A percentile compares a stretch with the other conserved stretches of the same genome.
Conservation (phyloP, 2,113 vertebrate species). For the Xenopus laevis region DNA sequence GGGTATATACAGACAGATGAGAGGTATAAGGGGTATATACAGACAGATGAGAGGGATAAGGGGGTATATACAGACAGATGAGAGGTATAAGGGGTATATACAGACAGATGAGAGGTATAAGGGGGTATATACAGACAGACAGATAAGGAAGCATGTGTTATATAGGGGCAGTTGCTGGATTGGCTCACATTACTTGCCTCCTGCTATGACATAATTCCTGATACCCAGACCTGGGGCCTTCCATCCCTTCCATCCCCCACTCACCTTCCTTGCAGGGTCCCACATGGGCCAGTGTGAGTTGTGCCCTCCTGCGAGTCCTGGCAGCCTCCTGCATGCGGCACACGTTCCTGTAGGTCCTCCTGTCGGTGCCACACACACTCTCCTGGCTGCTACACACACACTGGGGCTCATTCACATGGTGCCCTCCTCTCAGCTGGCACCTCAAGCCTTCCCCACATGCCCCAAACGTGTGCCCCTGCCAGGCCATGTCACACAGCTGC, state of each 20-base stretch:
- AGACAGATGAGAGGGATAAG: no score
- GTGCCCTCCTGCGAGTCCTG: slow-evolving; percentile 14
- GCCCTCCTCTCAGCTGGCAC: slow-evolving; percentile 48
- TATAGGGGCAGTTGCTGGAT: no score
- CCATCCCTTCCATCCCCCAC: neutral
- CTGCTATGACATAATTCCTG: no score
- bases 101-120: no score
- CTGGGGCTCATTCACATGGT: slow-evolving; percentile 30
- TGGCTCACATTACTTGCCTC: no score
- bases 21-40: no score
- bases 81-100: no score
- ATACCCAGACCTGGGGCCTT: neutral
- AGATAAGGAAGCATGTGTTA: no score
- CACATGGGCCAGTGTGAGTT: slow-evolving; percentile 44
- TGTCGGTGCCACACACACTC: slow-evolving; percentile 56
- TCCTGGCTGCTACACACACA: slow-evolving; percentile 51
- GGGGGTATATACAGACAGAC: no score
- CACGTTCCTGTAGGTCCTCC: slow-evolving; percentile 51
- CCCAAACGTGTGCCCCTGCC: slow-evolving; percentile 49
- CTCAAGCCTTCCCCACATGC: slow-evolving; percentile 49
- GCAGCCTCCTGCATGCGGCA: slow-evolving; percentile 56
- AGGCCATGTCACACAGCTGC: slow-evolving; percentile 56
- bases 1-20: no score
- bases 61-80: no score
- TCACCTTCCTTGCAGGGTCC: slow-evolving; percentile 57